Percentiles rank a stretch among this genome's conserved stretches.
Evolutionary conservation across 2,888 invertebrate genomes (phyloP).

Genomic region (Dendrolimus houi): DNA sequence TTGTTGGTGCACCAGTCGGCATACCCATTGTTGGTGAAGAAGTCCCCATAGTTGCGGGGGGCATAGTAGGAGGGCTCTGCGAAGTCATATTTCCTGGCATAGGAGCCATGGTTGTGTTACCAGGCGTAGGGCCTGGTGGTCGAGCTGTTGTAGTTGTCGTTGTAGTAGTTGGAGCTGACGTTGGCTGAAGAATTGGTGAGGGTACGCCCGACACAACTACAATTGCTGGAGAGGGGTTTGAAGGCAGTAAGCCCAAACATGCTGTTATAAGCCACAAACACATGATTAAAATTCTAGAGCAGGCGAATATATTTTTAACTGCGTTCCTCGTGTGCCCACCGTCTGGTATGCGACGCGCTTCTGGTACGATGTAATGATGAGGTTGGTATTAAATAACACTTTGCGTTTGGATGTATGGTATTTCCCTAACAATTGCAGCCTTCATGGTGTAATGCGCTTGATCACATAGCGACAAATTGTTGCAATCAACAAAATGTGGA

Average conservation of each 20-base stretch:
- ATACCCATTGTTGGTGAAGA: conserved; percentile 4
- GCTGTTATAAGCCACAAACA: conserved; percentile 70
- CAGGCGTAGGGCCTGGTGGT: conserved; percentile 12
- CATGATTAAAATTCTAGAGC: conserved; percentile 27
- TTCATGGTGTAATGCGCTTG: conserved; percentile 67
- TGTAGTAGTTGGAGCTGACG: conserved; percentile 32
- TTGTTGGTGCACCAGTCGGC: conserved; percentile 5
- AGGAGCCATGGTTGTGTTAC: conserved; percentile 13
- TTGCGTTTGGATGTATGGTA: conserved; percentile 53
- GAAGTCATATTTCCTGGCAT: conserved; percentile 10
- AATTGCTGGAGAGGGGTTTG: conserved; percentile 40
- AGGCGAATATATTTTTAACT: neutral
- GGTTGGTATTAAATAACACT: conserved; percentile 58
- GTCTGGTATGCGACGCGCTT: conserved; percentile 20
- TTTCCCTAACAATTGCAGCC: conserved; percentile 67
- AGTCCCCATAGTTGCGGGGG: conserved; percentile 9
- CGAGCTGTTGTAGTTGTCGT: conserved; percentile 21
- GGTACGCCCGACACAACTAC: conserved; percentile 53
- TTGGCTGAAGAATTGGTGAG: conserved; percentile 54
- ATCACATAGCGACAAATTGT: conserved; percentile 62
- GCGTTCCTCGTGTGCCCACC: conserved; percentile 12
- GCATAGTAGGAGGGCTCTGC: conserved; percentile 14
- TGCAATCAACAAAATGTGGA: conserved; percentile 63
- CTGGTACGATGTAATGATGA: conserved; percentile 25
- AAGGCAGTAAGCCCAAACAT: conserved; percentile 58